A percentile compares a stretch with the other conserved stretches of the same genome.
Evolutionary conservation across 2,888 invertebrate genomes (phyloP).

Genomic region (Bugula neritina): DNA sequence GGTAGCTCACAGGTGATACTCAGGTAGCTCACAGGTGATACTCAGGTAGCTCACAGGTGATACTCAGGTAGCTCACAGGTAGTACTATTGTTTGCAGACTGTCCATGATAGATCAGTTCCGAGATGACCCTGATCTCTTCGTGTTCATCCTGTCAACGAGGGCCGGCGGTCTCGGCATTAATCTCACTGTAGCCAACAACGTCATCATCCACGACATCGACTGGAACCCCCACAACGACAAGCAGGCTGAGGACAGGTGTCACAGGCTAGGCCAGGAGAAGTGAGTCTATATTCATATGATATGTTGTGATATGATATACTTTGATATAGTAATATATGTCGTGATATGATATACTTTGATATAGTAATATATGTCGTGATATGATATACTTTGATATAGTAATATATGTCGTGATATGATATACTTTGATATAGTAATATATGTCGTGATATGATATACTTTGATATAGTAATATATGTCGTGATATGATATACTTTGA

Average conservation of each 20-base stretch:
- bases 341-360: background rate
- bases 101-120: constrained; percentile 82
- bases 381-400: background rate
- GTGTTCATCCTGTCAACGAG: constrained; percentile 84
- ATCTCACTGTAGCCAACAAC: constrained; percentile 72
- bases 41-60: too few species aligned
- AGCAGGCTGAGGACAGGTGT: constrained; percentile 84
- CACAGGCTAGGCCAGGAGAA: constrained; percentile 62
- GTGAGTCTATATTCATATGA: constrained; percentile 46
- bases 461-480: background rate
- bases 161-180: constrained; percentile 70
- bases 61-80: too few species aligned
- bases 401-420: background rate
- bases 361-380: too few species aligned
- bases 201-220: constrained; percentile 96
- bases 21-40: too few species aligned
- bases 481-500: too few species aligned
- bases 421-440: too few species aligned
- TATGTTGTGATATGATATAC: too few species aligned
- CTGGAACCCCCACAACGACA: constrained; percentile 97
- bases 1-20: constrained; percentile 69
- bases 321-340: background rate
- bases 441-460: too few species aligned
- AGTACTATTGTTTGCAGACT: too few species aligned
- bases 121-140: constrained; percentile 71